Conservation (phyloP, 2,113 vertebrate species). For the Serinus canaria region DNA sequence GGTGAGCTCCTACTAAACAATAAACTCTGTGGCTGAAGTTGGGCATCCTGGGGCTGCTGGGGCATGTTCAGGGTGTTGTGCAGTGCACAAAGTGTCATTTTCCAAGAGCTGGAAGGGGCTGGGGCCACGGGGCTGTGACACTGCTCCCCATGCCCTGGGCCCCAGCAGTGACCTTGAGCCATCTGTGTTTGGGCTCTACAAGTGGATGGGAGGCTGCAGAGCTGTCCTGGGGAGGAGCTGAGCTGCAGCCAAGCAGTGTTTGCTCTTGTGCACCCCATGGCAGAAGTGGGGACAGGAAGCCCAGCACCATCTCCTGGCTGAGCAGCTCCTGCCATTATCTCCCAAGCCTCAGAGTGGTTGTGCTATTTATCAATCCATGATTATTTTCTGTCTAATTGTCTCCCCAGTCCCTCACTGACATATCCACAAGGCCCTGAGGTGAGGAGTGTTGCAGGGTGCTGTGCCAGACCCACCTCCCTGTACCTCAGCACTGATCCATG, state of each 20-base stretch:
- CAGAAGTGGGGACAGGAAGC: background rate
- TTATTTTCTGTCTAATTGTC: background rate
- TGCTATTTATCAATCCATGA: background rate
- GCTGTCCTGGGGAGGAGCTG: background rate
- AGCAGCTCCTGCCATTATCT: background rate
- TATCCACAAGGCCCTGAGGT: background rate
- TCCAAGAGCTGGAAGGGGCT: background rate
- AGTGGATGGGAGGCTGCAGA: background rate
- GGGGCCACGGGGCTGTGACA: background rate
- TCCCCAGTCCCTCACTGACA: background rate
- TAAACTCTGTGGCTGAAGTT: conserved; percentile 77
- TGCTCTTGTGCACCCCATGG: background rate
- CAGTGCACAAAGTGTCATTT: fast-evolving
- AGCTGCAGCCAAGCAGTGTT: background rate
- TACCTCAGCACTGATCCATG: fast-evolving
- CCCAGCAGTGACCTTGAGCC: background rate
- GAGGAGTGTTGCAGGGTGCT: background rate
- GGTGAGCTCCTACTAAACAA: conserved; percentile 72
- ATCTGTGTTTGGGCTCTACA: background rate
- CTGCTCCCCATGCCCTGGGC: background rate
- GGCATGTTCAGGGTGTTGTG: background rate
- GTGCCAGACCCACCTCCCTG: background rate
- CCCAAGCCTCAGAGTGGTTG: background rate
- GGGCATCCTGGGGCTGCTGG: background rate
- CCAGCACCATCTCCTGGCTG: background rate